These are phyloP conservation scores for Plecotus auritus DNA, from an alignment of 2,113 vertebrate genomes.

Conservation along the genomic window DNA sequence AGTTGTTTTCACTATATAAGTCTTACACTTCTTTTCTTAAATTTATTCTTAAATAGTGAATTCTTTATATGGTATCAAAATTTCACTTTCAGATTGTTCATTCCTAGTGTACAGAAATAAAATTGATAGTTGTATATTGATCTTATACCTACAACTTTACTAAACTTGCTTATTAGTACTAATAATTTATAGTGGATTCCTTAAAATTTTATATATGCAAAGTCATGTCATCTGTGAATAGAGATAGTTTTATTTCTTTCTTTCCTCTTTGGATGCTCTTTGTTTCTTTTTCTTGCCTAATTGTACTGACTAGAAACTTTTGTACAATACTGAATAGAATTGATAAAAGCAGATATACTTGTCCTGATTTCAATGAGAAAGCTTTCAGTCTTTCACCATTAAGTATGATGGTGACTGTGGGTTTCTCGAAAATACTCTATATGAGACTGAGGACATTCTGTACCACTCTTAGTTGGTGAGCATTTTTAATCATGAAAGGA, in stretches of 20 bases:
- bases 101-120: not conserved
- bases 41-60: no score
- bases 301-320: not conserved
- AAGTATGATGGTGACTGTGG: not conserved
- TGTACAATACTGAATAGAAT: not conserved
- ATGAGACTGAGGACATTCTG: not conserved
- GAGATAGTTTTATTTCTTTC: not conserved
- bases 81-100: not conserved
- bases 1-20: no score
- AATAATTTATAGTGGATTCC: not conserved
- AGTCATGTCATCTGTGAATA: not conserved
- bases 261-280: not conserved
- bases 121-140: not conserved
- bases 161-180: not conserved
- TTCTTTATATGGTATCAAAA: not conserved
- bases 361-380: not conserved
- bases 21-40: no score
- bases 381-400: not conserved
- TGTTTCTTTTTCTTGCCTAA: not conserved
- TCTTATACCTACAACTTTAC: not conserved
- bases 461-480: not conserved
- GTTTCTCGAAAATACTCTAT: not conserved
- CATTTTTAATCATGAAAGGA: not conserved
- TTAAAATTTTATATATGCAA: not conserved
- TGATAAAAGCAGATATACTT: not conserved